Base-by-base conservation (phyloP, 2,113 vertebrate genomes). In the Tachycineta bicolor region DNA sequence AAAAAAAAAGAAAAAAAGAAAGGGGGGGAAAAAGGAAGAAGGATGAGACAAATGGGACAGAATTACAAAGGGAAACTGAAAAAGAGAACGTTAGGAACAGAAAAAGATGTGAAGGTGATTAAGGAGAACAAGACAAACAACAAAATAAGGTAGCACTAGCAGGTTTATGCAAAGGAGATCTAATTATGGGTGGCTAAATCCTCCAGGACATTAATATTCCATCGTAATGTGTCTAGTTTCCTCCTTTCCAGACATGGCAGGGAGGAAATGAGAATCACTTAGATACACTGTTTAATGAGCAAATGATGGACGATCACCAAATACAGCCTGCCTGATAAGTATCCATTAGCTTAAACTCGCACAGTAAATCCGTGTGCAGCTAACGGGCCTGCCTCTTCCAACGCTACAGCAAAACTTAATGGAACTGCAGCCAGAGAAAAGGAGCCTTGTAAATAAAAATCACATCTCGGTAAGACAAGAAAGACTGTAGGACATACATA, bases 291-390 rank as follows among this genome's bases (percentile, higher is more conserved):
- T 96, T 97, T 97, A 97, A 97, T 96, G 96, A 96, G 96, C 96
- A 96, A 95, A 97, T 97, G 96, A 97, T 97, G 96, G 96, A 97
- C 94, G 90, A 97, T 93, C 96, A 96, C 96, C 96, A 93, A 96
- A 94, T 58, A 89, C 92, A 97, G 96, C 93, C 92, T 90, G 92
- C 90, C 92, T 95, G 92, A 96, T 94, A 92, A 97, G 96, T 93
- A 96, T 84, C 95, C 96, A 97, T 97, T 96, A 97, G 96, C 93
- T 94, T 96, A 94, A 97, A 95, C 96, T 92, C 6, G 64, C 60
- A 60, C 86, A 64, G 93, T 96, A 97, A 96, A 96, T 96, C 96
- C 73, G 73, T 6, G 70, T 8, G 1, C 90, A 74, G 96, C 90
- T 82, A 90, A 90, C 64, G 0, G 93, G 85, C 67, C 87, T 75